Evolutionary conservation across 2,888 invertebrate genomes (phyloP), one percentile per base, ranked within the genome.

Genomic region (Drosophila fungiperda): DNA sequence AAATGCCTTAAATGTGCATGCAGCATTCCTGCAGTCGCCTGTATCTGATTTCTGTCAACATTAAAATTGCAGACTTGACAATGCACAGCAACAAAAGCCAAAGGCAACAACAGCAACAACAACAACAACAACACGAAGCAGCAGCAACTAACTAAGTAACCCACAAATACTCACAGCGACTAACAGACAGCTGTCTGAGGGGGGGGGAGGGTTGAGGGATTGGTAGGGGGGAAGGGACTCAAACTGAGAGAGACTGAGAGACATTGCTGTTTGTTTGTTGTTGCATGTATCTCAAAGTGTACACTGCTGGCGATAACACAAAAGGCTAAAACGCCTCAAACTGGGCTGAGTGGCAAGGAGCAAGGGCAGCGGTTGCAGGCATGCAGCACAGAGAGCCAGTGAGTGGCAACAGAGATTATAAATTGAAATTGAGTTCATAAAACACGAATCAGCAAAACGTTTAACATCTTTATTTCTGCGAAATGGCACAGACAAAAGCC

Each of bases 401-500:
- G 88, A 88, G 89, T 90, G 88, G 90, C 88, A 86, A 82, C 86
- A 80, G 75, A 91, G 91, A 91, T 91, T 89, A 90, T 89, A 90
- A 91, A 91, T 91, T 91, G 91, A 91, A 91, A 90, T 92, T 91
- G 91, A 90, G 92, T 91, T 91, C 91, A 92, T 91, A 92, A 92
- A 91, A 92, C 91, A 91, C 91, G 92, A 92, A 91, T 91, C 90
- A 90, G 88, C 91, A 88, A 91, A 91, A 91, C 89, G 89, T 90
- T 91, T 91, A 91, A 91, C 90, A 91, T 91, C 90, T 91, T 91
- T 88, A 91, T 91, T 91, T 80, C 83, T 84, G 78, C 89, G 90
- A 88, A 89, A 78, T 86, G 87, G 76, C 78, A 80, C 72, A 85
- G 81, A 74, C 77, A 54, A 54, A 36, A 36, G 80, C 66, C 76